phyloP scores from a whole-genome alignment of 2,797 vertebrate species.

The Calcarius lapponicus region DNA sequence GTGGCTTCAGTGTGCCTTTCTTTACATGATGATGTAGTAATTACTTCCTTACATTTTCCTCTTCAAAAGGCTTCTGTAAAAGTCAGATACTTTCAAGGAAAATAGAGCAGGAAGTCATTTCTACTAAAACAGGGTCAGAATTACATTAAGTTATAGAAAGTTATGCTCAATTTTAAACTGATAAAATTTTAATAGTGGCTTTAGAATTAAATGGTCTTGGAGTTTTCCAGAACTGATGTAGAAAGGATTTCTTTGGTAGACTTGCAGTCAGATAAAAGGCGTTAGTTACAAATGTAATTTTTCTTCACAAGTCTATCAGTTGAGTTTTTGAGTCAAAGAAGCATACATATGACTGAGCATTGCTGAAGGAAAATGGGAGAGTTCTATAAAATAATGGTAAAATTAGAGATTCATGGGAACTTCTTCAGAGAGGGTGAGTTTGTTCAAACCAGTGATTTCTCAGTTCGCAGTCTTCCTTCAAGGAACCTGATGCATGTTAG shows the following conservation, averaged over 20 bases:
- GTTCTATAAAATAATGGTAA: neutral
- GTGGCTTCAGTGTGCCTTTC: neutral
- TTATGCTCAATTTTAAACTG: neutral
- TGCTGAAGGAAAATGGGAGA: neutral
- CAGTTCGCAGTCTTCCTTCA: neutral
- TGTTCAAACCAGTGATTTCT: neutral
- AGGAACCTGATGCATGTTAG: fast-evolving
- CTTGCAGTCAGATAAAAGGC: neutral
- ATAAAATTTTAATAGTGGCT: neutral
- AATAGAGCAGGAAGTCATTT: neutral
- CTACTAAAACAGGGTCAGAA: neutral
- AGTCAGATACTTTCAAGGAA: neutral
- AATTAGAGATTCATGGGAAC: neutral
- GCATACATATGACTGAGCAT: neutral
- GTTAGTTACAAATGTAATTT: neutral
- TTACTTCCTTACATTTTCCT: neutral
- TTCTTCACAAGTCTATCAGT: neutral
- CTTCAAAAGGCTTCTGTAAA: neutral
- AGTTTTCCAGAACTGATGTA: neutral
- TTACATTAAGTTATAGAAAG: neutral
- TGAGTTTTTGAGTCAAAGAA: neutral
- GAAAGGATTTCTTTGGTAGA: neutral
- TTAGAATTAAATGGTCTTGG: neutral
- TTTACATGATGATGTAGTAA: neutral
- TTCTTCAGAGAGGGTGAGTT: neutral